Evolutionary conservation across 2,797 vertebrate genomes (phyloP).

Genomic region (Neomorphus geoffroyi): DNA sequence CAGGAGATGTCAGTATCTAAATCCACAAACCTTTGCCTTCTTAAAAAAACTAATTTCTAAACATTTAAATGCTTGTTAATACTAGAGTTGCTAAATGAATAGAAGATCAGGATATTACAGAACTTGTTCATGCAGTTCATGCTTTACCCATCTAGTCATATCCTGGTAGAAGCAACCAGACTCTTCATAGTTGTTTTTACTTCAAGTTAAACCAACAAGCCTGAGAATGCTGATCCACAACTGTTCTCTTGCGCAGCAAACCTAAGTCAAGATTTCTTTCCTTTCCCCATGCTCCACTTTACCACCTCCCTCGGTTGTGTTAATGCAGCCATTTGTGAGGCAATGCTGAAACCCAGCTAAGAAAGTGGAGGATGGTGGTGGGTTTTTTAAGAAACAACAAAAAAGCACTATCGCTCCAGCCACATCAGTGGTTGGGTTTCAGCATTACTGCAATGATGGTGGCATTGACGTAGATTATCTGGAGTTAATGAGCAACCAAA

Average conservation of each 20-base stretch:
- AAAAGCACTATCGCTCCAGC: neutral
- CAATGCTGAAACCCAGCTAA: neutral
- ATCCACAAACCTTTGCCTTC: neutral
- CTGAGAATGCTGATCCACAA: neutral
- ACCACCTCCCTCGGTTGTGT: neutral
- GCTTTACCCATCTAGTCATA: constrained; percentile 13
- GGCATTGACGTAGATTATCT: neutral
- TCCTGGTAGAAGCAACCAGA: constrained; percentile 20
- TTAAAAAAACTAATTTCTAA: neutral
- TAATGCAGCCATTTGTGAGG: neutral
- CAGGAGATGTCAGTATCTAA: neutral
- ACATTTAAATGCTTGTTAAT: neutral
- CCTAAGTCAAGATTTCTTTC: neutral
- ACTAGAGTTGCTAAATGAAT: neutral
- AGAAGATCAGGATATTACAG: neutral
- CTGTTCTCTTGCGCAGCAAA: neutral
- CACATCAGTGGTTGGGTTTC: neutral
- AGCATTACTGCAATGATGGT: neutral
- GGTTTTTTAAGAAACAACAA: neutral
- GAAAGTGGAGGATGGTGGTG: neutral
- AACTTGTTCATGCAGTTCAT: neutral
- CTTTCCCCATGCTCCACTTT: neutral
- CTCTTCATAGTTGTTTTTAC: neutral
- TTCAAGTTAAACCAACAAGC: neutral
- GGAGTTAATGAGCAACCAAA: neutral